Evolutionary conservation across 2,797 vertebrate genomes (phyloP).

Genomic region (Selene dorsalis): DNA sequence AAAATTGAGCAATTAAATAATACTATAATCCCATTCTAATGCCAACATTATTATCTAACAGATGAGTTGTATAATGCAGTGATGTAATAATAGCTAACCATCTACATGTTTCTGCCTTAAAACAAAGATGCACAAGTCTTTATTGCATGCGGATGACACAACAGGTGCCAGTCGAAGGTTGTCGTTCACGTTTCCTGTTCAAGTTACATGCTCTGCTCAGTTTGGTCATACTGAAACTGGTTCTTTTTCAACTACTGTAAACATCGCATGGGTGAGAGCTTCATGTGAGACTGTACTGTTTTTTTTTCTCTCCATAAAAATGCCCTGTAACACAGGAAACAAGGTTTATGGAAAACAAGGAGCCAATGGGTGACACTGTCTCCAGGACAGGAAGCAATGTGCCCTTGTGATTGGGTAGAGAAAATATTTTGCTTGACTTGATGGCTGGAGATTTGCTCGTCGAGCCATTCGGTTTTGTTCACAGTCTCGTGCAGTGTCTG

Average conservation of each 20-base stretch:
- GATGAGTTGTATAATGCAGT: neutral
- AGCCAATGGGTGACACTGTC: conserved; percentile 69
- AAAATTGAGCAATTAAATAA: neutral
- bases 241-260: conserved; percentile 19
- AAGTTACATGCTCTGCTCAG: conserved; percentile 17
- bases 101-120: neutral
- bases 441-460: conserved; percentile 69
- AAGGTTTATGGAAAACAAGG: conserved; percentile 76
- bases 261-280: conserved; percentile 8
- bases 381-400: conserved; percentile 81
- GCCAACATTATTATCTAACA: neutral
- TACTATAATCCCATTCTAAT: neutral
- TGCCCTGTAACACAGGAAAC: conserved; percentile 76
- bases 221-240: conserved; percentile 9
- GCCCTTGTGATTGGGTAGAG: conserved; percentile 78
- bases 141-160: no score
- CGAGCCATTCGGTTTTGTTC: conserved; percentile 53
- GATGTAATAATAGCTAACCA: neutral
- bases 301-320: conserved; percentile 42
- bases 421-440: conserved; percentile 83
- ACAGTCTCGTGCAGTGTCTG: conserved; percentile 54
- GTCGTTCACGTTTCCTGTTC: neutral
- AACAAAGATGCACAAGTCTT: no score
- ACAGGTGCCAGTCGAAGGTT: neutral
- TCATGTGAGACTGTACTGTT: conserved; percentile 42